Evolutionary conservation across 2,797 vertebrate species (phyloP).

Genomic region (Onychomys leucogaster): DNA sequence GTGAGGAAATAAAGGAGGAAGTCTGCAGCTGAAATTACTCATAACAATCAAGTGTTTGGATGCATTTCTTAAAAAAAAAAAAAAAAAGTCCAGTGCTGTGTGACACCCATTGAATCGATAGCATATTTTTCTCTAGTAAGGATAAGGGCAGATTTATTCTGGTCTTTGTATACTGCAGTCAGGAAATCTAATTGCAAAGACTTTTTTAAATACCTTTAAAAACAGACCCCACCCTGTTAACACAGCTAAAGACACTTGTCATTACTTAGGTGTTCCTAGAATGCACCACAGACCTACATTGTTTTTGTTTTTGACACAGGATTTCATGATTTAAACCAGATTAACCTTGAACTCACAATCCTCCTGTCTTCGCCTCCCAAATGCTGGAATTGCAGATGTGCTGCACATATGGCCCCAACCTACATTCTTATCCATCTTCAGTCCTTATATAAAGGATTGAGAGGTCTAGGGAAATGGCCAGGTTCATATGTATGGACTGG

Average conservation of each 20-base stretch:
- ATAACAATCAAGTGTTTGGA: conserved; percentile 64
- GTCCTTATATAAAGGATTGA: not conserved
- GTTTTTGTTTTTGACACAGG: not conserved
- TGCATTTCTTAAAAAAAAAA: conserved; percentile 54
- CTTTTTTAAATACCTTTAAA: not conserved
- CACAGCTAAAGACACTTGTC: not conserved
- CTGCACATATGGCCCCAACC: not conserved
- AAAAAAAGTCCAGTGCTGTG: not conserved
- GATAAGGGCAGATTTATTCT: conserved; percentile 13
- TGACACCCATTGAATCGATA: not conserved
- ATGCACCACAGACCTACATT: not conserved
- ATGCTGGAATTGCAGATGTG: not conserved
- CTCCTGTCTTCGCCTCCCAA: not conserved
- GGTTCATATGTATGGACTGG: not conserved
- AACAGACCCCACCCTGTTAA: not conserved
- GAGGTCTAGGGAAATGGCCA: not conserved
- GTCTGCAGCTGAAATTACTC: conserved; percentile 64
- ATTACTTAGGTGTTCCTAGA: not conserved
- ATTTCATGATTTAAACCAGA: not conserved
- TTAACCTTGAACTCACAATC: not conserved
- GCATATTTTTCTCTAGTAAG: conserved; percentile 1
- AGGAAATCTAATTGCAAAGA: conserved; percentile 5
- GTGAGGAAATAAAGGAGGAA: conserved; percentile 77
- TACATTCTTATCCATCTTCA: not conserved
- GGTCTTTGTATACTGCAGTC: not conserved